These are phyloP conservation scores for Napeogenes inachia DNA, from an alignment of 2,888 invertebrate genomes.

Conservation along the genomic window DNA sequence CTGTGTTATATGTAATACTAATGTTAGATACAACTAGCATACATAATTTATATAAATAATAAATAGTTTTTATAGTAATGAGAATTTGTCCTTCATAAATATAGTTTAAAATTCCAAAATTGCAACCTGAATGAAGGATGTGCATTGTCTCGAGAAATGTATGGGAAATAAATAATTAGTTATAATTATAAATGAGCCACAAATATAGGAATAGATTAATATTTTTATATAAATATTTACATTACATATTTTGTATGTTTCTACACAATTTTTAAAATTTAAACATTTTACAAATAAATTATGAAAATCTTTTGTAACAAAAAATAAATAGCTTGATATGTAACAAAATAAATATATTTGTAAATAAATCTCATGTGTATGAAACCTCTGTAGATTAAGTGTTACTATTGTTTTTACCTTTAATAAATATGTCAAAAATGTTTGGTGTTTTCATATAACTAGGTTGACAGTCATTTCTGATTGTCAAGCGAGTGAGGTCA, in stretches of 20 bases:
- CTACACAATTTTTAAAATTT: background rate
- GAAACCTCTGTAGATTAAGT: conserved; percentile 24
- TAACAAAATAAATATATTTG: too few species aligned
- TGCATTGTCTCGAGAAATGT: background rate
- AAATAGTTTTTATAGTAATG: too few species aligned
- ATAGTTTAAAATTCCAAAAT: conserved; percentile 8
- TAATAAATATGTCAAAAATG: background rate
- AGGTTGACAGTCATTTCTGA: too few species aligned
- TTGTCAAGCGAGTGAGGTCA: too few species aligned
- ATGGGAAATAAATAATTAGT: too few species aligned
- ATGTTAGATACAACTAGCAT: too few species aligned
- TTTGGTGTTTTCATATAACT: too few species aligned
- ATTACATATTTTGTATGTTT: conserved; percentile 8
- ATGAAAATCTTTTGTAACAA: background rate
- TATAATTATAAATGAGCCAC: background rate
- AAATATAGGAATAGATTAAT: background rate
- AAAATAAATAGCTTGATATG: conserved; percentile 4
- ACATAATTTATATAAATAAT: too few species aligned
- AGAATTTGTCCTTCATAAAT: too few species aligned
- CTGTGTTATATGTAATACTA: too few species aligned
- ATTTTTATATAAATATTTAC: background rate
- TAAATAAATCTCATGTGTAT: conserved; percentile 2
- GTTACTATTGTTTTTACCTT: conserved; percentile 23
- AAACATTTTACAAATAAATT: too few species aligned
- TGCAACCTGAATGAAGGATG: background rate